phyloP scores from a whole-genome alignment of 1,140 invertebrate species.

The Bombyx mori region ASM3026992v2 NC_085120.1:3264001-3264500 shows the following conservation, averaged over 20 bases:
- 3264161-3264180: slow-evolving; percentile 2
- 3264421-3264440: no score
- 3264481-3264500: no score
- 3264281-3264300: slow-evolving; percentile 39
- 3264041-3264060: slow-evolving; percentile 30
- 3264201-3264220: slow-evolving; percentile 10
- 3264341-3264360: no score
- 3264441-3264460: no score
- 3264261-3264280: slow-evolving; percentile 63
- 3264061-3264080: slow-evolving; percentile 32
- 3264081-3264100: slow-evolving; percentile 46
- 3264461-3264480: no score
- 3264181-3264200: neutral
- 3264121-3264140: slow-evolving; percentile 69
- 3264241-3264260: slow-evolving; percentile 62
- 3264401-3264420: no score
- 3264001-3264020: slow-evolving; percentile 57
- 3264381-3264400: neutral
- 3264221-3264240: slow-evolving; percentile 33
- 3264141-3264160: slow-evolving; percentile 11
- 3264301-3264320: slow-evolving; percentile 27
- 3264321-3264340: slow-evolving; percentile 26
- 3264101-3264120: slow-evolving; percentile 66
- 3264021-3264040: slow-evolving; percentile 56
- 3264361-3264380: neutral